Conservation (phyloP, 53 echinoderm and acorn worm species). For the Antedon mediterranea region DNA sequence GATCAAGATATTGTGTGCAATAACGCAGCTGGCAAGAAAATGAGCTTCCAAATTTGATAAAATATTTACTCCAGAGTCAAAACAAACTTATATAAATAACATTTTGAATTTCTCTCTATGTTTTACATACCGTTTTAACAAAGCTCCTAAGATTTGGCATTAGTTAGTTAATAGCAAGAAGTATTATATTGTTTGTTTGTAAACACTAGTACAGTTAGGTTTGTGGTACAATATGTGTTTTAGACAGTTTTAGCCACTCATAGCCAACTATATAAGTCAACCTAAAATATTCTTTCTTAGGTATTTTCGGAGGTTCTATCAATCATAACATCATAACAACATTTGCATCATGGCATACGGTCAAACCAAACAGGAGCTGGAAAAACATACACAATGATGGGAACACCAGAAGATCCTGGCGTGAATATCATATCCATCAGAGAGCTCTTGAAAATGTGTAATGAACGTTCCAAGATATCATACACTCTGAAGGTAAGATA, state of each 20-base stretch:
- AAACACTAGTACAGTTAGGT: no score
- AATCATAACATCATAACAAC: slow-evolving; percentile 89
- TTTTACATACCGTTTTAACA: no score
- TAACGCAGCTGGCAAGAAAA: slow-evolving; percentile 82
- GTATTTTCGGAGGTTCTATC: slow-evolving; percentile 73
- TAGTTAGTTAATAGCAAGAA: no score
- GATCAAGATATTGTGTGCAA: slow-evolving; percentile 58
- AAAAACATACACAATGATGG: slow-evolving; percentile 97
- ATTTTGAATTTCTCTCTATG: no score
- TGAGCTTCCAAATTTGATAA: slow-evolving; percentile 58
- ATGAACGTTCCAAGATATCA: slow-evolving; percentile 50
- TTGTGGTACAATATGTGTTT: no score
- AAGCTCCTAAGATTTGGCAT: no score
- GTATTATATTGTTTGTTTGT: no score
- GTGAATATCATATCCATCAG: slow-evolving; percentile 77
- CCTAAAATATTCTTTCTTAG: slow-evolving; percentile 19
- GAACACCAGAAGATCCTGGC: slow-evolving; percentile 69
- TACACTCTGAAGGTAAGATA: slow-evolving; percentile 87
- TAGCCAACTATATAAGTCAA: background rate
- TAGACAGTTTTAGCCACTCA: no score
- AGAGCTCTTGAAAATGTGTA: slow-evolving; percentile 70
- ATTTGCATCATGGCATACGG: slow-evolving; percentile 97
- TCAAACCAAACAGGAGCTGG: slow-evolving; percentile 93
- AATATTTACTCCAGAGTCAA: slow-evolving; percentile 79
- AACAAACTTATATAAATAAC: slow-evolving; percentile 78